These are phyloP conservation scores for Orthonyx spaldingii DNA, from an alignment of 2,113 vertebrate genomes.

Conservation along the genomic window DNA sequence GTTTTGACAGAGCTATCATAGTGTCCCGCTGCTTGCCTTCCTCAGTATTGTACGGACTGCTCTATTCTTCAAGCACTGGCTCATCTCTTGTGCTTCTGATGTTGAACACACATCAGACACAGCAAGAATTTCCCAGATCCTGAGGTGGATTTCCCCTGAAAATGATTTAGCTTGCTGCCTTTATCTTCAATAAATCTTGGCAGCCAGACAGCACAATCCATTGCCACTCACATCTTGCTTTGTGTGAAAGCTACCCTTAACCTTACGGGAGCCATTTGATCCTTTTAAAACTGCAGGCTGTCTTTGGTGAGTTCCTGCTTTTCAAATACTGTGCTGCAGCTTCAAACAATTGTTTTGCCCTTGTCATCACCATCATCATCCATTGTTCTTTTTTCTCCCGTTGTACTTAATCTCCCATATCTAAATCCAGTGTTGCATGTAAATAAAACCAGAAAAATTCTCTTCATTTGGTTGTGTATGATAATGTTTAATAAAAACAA, in stretches of 20 bases:
- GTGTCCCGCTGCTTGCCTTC: neutral
- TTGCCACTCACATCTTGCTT: slow-evolving; percentile 14
- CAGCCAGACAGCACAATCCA: slow-evolving; percentile 2
- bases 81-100: neutral
- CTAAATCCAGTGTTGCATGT: neutral
- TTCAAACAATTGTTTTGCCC: neutral
- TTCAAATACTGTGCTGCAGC: neutral
- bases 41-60: neutral
- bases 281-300: slow-evolving; percentile 1
- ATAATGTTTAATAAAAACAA: neutral
- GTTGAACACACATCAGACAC: neutral
- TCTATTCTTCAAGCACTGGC: neutral
- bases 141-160: slow-evolving; percentile 26
- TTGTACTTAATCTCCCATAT: neutral
- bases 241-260: slow-evolving; percentile 36
- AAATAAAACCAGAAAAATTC: neutral
- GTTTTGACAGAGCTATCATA: slow-evolving; percentile 8
- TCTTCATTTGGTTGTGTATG: neutral
- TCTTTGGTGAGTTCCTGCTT: slow-evolving; percentile 16
- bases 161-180: slow-evolving; percentile 10
- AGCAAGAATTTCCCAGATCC: slow-evolving; percentile 3
- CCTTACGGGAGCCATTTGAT: slow-evolving; percentile 11
- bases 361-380: neutral
- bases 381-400: neutral
- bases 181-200: slow-evolving; percentile 37